These are phyloP conservation scores for Vanessa atalanta DNA, from an alignment of 1,140 invertebrate genomes.

Conservation along the genomic window DNA sequence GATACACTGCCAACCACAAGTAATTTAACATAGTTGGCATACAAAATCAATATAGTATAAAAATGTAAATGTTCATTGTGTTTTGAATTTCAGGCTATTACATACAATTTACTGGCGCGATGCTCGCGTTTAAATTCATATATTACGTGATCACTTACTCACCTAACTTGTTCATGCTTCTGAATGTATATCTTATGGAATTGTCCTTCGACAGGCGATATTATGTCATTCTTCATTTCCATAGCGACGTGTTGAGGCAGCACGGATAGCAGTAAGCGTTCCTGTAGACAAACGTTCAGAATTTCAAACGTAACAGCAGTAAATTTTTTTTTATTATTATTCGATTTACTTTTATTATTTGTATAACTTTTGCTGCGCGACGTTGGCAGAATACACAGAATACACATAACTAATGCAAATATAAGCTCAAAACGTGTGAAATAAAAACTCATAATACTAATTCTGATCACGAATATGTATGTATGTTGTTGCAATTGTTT, in stretches of 20 bases:
- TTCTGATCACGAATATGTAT: no score
- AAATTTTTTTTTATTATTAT: not conserved
- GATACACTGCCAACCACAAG: constrained; percentile 33
- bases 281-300: constrained; percentile 83
- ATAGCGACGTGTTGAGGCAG: constrained; percentile 96
- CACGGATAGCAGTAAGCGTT: constrained; percentile 93
- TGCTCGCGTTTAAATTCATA: not conserved
- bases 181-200: constrained; percentile 98
- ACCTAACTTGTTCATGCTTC: constrained; percentile 96
- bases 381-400: no score
- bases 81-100: constrained; percentile 6
- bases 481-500: no score
- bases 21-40: constrained; percentile 27
- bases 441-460: no score
- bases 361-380: no score
- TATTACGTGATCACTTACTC: constrained; percentile 48
- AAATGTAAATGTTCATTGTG: constrained; percentile 16
- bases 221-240: constrained; percentile 97
- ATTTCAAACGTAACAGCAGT: constrained; percentile 1
- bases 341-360: not conserved
- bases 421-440: no score
- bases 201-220: constrained; percentile 93
- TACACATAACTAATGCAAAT: no score
- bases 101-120: not conserved
- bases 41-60: constrained; percentile 14